Evolutionary conservation across 53 echinoderm and acorn worm species (phyloP), one percentile per base, ranked within the genome.

Genomic region (Zoroaster sp.): DNA sequence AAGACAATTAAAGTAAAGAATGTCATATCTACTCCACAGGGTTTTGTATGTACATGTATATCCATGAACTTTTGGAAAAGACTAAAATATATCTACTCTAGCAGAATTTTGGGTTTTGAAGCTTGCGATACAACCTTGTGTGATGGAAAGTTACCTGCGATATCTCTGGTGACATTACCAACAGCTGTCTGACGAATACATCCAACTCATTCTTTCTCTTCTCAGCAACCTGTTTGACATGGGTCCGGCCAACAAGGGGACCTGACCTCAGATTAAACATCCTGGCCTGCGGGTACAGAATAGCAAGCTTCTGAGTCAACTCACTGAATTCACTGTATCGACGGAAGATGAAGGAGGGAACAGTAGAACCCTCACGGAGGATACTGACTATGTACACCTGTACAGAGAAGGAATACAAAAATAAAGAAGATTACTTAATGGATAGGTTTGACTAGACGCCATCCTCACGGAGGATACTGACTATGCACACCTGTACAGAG

Each of bases 151-250:
- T 85, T n/a, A 98, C 98, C 93, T 91, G 82, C 10, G 96, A 94
- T 0, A 99, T 87, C 34, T 93, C 95, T 30, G 96, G 83, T 7
- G 94, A 78, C 80, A 94, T 69, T 0, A 44, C 47, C 12, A 96
- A 92, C 43, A 99, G 87, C 33, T 91, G 83, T 35, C 74, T 69
- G 4, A 99, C 44, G 69, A 92, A 97, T 17, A 69, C 34, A 25
- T 92, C 91, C 83, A 96, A 83, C 59, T 99, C 99, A 0, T 70
- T 86, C 69, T 87, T 91, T 39, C 96, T 63, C 13, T 92, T 90
- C 87, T 96, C 99, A 5, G 99, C 99, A 0, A 99, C 99, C 92
- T 99, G 99, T 43, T 93, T 99, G 75, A 99, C 85, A 42, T 99
- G 99, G 10, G 99, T 99, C 43, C 99, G 78, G 3, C 99, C 99